Percentiles rank a stretch among this genome's conserved stretches.
Evolutionary conservation across 2,888 invertebrate species (phyloP).

Genomic region (Adela reaumurella): DNA sequence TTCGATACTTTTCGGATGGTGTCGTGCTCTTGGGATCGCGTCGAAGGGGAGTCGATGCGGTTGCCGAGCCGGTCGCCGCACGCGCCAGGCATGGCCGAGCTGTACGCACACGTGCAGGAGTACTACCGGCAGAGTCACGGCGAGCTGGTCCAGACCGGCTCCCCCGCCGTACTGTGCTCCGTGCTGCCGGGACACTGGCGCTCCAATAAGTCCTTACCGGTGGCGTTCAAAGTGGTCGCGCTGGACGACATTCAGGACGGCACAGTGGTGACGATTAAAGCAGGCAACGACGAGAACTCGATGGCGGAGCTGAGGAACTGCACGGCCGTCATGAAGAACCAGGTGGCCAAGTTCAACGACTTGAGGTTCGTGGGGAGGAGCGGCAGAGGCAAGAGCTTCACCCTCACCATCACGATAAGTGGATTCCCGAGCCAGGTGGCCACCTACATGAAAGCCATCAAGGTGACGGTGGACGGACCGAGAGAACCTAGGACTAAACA

Average conservation of each 20-base stretch:
- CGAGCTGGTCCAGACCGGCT: slow-evolving; percentile 91
- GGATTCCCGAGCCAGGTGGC: slow-evolving; percentile 77
- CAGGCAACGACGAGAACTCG: slow-evolving; percentile 97
- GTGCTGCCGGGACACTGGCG: slow-evolving; percentile 95
- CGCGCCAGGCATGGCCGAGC: slow-evolving; percentile 67
- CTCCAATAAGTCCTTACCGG: slow-evolving; percentile 94
- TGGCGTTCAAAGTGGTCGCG: slow-evolving; percentile 94
- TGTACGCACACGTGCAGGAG: slow-evolving; percentile 72
- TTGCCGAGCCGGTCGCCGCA: slow-evolving; percentile 57
- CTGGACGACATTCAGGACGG: slow-evolving; percentile 93
- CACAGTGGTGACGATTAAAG: slow-evolving; percentile 88
- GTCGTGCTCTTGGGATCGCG: slow-evolving; percentile 26
- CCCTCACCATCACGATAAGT: slow-evolving; percentile 90
- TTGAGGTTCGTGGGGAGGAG: slow-evolving; percentile 95
- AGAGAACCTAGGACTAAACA: slow-evolving; percentile 95
- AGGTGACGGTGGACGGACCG: slow-evolving; percentile 99
- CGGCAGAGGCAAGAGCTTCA: slow-evolving; percentile 95
- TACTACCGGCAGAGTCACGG: slow-evolving; percentile 86
- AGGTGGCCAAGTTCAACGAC: slow-evolving; percentile 98
- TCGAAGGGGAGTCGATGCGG: slow-evolving; percentile 58
- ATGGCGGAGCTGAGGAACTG: slow-evolving; percentile 93
- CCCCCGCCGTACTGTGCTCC: slow-evolving; percentile 93
- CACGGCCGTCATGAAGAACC: slow-evolving; percentile 94
- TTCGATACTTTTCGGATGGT: slow-evolving; percentile 28
- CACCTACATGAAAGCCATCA: slow-evolving; percentile 94